Evolutionary conservation across 2,113 vertebrate species (phyloP), one percentile per base, ranked within the genome.

Genomic region (Pristiophorus japonicus): DNA sequence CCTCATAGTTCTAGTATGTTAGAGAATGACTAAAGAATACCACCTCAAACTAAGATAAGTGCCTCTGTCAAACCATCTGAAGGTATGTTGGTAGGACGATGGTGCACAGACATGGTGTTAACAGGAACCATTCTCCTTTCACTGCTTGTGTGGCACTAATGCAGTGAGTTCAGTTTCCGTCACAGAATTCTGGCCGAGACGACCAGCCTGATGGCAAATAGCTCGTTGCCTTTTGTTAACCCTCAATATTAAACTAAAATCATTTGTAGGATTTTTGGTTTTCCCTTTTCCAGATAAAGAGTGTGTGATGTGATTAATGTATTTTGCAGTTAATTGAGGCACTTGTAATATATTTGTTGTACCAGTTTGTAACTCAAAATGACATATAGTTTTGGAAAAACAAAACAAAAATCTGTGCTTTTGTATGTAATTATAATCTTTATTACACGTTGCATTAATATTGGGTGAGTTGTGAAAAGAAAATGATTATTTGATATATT

Each of bases 391-490:
- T 96, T 96, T 96, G 95, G 95, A 62, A 95, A 84, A 63, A 84
- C 55, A 84, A 95, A 95, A 95, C 78, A 20, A 95, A 95, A 45
- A 94, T 96, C 96, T 70, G 91, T 95, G 96, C 96, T 96, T 95
- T 96, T 96, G 96, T 96, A 95, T 95, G 96, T 97, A 97, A 96
- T 95, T 96, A 97, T 96, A 95, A 96, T 96, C 96, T 96, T 96
- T 95, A 51, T 96, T 96, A 93, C 96, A 95, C 95, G 96, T 96
- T 96, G 95, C 96, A 95, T 96, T 95, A 97, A 96, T 96, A 96
- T 96, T 96, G 97, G 97, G 96, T 95, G 96, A 97, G 96, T 97
- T 95, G 97, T 97, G 97, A 96, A 95, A 96, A 96, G 45, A 96
- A 96, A 96, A 95, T 96, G 73, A 96, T 96, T 96, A 97, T 96